Conservation (phyloP, 30 jellyfish, hydroid and myxozoan species). For the Hydra vulgaris region DNA sequence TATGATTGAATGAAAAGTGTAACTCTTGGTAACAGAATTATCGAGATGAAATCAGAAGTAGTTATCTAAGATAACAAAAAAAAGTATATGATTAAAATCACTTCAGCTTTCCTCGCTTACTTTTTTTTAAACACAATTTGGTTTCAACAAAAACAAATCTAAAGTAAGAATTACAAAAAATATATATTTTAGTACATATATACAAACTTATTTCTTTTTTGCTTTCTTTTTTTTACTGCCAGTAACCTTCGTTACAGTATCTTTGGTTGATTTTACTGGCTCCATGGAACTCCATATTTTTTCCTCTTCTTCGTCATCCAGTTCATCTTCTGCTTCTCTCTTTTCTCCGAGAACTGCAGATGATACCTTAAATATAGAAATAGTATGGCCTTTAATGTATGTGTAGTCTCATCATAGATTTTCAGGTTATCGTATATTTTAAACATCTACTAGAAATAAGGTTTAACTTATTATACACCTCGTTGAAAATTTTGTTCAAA, state of each 20-base stretch:
- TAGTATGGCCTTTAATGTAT: neutral
- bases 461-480: too few species aligned
- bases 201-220: neutral
- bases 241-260: neutral
- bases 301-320: conserved; percentile 12
- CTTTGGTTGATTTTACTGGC: conserved; percentile 10
- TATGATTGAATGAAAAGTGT: too few species aligned
- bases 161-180: too few species aligned
- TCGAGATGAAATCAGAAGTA: too few species aligned
- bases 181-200: neutral
- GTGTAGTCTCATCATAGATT: neutral
- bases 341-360: conserved; percentile 4
- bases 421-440: too few species aligned
- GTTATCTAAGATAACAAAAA: too few species aligned
- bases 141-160: neutral
- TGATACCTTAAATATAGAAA: neutral
- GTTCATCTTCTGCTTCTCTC: conserved; percentile 11
- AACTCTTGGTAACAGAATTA: too few species aligned
- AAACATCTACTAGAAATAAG: too few species aligned
- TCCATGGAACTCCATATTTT: conserved; percentile 28
- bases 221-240: neutral
- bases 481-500: too few species aligned
- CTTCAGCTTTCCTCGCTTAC: too few species aligned
- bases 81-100: too few species aligned
- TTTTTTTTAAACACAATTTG: too few species aligned